Base-by-base conservation (phyloP, 1,140 invertebrate species). In the Magallana gigas region DNA sequence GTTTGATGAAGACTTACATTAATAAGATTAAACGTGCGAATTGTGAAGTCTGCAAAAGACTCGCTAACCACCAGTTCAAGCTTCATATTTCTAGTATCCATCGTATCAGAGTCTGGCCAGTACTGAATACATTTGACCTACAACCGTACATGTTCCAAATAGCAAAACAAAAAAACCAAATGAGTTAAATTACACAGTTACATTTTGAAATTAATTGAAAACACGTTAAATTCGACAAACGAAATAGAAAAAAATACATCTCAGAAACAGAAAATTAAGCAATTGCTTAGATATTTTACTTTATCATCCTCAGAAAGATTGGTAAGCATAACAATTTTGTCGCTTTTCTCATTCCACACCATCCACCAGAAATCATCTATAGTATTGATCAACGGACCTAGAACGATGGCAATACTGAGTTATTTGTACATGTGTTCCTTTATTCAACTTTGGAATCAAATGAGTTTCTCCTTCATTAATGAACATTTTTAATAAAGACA, bases 311-410 rank as follows among this genome's bases (percentile, higher is more conserved):
- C 94, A 62, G 91, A 62, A 23, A 93, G 84, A 86, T 94, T 93
- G 11, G 93, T 94, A 16, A 93, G 87, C 93, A 93, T 94, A 23
- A 94, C 92, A 84, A 94, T 93, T 82, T 91, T 92, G 48, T 89
- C 88, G 56, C 91, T 88, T 12, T 91, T 87, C 62, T 93, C 90
- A 68, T 93, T 89, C 94, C 94, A 94, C 29, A 94, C 87, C 93
- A 94, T 94, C 82, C 90, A 64, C 94, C 94, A 94, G 85, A 94
- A 94, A 82, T 94, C 94, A 58, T 82, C 82, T 36, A 92, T 71
- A 3, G 90, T 91, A 8, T 87, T 85, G 14, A 62, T 5, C 11
- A 68, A 88, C 14, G 92, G 92, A 18, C 91, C 92, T 92, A 12
- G 60, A 62, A 62, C 11, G 7, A 62, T 16, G 0, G 0, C 6